A percentile compares a stretch with the other conserved stretches of the same genome.
phyloP scores from a whole-genome alignment of 2,888 invertebrate genomes.

The Hesperia comma region DNA sequence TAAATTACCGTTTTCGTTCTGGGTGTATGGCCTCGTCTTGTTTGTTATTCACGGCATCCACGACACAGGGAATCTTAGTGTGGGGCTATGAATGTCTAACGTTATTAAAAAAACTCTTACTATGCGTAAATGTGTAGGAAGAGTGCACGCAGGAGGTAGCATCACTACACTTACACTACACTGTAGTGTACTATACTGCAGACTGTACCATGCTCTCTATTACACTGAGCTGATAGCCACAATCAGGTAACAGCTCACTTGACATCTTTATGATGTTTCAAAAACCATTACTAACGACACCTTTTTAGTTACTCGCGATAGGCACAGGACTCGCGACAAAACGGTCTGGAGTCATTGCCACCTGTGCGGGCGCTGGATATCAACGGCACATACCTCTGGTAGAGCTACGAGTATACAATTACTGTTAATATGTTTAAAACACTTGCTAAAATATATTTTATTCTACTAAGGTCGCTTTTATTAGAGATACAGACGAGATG shows the following conservation, averaged over 20 bases:
- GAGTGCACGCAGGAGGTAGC: constrained; percentile 58
- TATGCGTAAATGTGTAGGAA: constrained; percentile 10
- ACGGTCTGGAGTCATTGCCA: constrained; percentile 64
- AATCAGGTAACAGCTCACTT: constrained; percentile 78
- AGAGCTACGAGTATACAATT: not conserved
- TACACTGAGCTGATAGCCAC: constrained; percentile 68
- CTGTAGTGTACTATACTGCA: too few relatives aligned
- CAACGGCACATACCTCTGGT: constrained; percentile 1
- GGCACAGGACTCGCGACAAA: constrained; percentile 66
- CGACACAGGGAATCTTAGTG: too few relatives aligned
- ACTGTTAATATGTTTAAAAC: too few relatives aligned
- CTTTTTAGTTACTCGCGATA: constrained; percentile 83
- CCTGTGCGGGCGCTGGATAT: constrained; percentile 43
- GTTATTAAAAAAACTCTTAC: too few relatives aligned
- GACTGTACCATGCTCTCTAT: constrained; percentile 66
- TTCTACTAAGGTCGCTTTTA: too few relatives aligned
- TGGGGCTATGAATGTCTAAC: too few relatives aligned
- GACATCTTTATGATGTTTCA: constrained; percentile 84
- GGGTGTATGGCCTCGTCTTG: too few relatives aligned
- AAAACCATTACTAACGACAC: constrained; percentile 84
- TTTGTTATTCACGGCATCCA: too few relatives aligned
- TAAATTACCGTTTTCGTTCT: too few relatives aligned
- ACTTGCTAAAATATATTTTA: too few relatives aligned
- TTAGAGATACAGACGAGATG: too few relatives aligned
- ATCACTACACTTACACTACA: too few relatives aligned